Percentiles rank a stretch among this genome's conserved stretches.
Conservation (phyloP, 2,113 vertebrate genomes). For the Myotis brandtii region DNA sequence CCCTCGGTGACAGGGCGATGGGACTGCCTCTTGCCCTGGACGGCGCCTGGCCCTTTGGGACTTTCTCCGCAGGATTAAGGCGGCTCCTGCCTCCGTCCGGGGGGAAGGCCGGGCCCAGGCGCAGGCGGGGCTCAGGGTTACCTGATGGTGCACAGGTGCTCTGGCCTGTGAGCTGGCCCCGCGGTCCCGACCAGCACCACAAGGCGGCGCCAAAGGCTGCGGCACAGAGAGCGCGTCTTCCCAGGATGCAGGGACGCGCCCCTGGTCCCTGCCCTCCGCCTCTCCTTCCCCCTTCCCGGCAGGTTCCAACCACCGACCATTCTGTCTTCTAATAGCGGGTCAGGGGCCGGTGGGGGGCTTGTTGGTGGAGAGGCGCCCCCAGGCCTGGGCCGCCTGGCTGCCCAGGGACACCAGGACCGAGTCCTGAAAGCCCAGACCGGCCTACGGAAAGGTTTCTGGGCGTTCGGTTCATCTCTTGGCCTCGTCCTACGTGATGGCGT, state of each 20-base stretch:
- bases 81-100: too few relatives aligned
- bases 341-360: rapidly evolving
- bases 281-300: neutral
- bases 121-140: too few relatives aligned
- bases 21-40: too few relatives aligned
- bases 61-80: too few relatives aligned
- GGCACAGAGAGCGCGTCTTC: rapidly evolving
- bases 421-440: rapidly evolving
- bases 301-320: rapidly evolving
- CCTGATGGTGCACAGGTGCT: too few relatives aligned
- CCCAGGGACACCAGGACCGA: rapidly evolving
- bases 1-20: rapidly evolving
- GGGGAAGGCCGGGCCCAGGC: too few relatives aligned
- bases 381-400: neutral
- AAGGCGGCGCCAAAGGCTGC: conserved; percentile 44
- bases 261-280: rapidly evolving
- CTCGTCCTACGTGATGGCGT: rapidly evolving
- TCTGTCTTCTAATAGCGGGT: neutral
- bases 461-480: rapidly evolving
- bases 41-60: too few relatives aligned
- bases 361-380: neutral
- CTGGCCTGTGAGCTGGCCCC: neutral
- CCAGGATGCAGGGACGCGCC: rapidly evolving
- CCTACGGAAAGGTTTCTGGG: too few relatives aligned
- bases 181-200: neutral